phyloP scores from a whole-genome alignment of 2,888 invertebrate genomes.

The Clusia tigrina region DNA sequence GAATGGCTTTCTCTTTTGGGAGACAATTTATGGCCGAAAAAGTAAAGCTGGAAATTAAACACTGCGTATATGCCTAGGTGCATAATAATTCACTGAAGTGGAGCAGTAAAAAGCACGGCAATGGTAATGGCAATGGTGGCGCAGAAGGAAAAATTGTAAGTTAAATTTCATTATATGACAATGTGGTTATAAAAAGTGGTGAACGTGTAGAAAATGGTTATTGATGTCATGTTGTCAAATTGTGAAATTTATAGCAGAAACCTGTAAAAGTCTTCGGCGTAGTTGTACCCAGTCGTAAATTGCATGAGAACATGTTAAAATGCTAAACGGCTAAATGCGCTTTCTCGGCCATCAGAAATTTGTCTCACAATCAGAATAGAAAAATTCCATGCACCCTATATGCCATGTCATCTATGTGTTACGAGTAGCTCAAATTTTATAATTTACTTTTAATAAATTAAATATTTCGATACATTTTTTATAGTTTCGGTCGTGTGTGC shows the following conservation, averaged over 20 bases:
- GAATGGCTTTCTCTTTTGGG: slow-evolving; percentile 25
- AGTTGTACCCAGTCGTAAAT: too few relatives aligned
- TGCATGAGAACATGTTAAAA: too few relatives aligned
- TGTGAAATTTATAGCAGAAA: background rate
- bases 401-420: too few relatives aligned
- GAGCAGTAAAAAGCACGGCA: background rate
- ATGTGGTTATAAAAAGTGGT: background rate
- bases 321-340: too few relatives aligned
- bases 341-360: too few relatives aligned
- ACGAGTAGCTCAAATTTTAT: too few relatives aligned
- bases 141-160: background rate
- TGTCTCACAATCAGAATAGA: too few relatives aligned
- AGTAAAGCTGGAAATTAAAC: slow-evolving; percentile 54
- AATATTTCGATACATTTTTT: too few relatives aligned
- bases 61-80: slow-evolving; percentile 57
- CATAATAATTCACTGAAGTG: slow-evolving; percentile 49
- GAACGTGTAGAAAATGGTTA: background rate
- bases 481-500: background rate
- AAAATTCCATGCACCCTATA: too few relatives aligned
- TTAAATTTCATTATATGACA: background rate
- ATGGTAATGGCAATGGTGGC: background rate
- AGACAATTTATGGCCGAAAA: slow-evolving; percentile 50
- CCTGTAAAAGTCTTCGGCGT: too few relatives aligned
- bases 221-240: background rate
- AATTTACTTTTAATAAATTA: too few relatives aligned